Conservation (phyloP, 2,888 invertebrate species). For the Taenaris catops region DNA sequence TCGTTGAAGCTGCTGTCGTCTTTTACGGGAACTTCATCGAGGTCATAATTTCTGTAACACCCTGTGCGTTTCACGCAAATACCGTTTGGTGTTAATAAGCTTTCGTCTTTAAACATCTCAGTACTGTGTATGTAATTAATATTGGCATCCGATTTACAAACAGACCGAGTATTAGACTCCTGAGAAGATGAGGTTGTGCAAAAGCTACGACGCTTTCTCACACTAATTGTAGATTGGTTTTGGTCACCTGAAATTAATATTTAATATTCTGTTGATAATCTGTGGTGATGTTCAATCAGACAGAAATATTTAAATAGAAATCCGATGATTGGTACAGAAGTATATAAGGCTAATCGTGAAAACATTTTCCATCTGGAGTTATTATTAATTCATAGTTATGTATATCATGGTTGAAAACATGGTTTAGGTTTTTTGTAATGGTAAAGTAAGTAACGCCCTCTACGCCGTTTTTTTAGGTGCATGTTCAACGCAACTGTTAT, state of each 20-base stretch:
- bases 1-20: constrained; percentile 30
- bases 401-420: too few relatives aligned
- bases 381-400: too few relatives aligned
- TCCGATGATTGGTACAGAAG: too few relatives aligned
- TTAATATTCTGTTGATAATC: too few relatives aligned
- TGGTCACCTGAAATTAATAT: constrained; percentile 9
- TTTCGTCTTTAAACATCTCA: neutral
- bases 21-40: constrained; percentile 53
- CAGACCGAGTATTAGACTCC: constrained; percentile 1
- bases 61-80: neutral
- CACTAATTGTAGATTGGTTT: constrained; percentile 3
- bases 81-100: neutral
- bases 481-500: too few relatives aligned
- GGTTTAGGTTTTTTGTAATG: too few relatives aligned
- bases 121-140: constrained; percentile 4
- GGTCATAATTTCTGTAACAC: constrained; percentile 55
- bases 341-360: too few relatives aligned
- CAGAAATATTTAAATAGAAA: too few relatives aligned
- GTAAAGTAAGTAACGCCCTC: too few relatives aligned
- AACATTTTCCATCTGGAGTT: too few relatives aligned
- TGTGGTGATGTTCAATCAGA: too few relatives aligned
- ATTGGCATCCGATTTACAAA: constrained; percentile 35
- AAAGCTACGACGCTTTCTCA: constrained; percentile 34
- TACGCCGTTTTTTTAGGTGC: too few relatives aligned
- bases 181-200: constrained; percentile 19